Percentiles rank a stretch among this genome's conserved stretches.
phyloP scores from a whole-genome alignment of 2,113 vertebrate species.

The Pampusana beccarii region DNA sequence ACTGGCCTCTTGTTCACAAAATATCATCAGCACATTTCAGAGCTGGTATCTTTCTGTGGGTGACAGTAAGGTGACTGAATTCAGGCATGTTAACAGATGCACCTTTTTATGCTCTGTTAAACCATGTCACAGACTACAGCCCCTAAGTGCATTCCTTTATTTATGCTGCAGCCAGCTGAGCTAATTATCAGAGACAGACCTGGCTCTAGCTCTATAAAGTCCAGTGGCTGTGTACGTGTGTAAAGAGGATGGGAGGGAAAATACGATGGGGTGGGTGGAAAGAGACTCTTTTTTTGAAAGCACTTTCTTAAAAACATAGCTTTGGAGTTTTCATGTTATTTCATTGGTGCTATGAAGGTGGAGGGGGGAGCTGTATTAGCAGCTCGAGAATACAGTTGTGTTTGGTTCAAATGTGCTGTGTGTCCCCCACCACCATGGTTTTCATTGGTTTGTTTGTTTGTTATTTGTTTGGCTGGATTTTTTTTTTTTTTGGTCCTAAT shows the following conservation, averaged over 20 bases:
- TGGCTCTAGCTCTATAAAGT: slow-evolving; percentile 62
- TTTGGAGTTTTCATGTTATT: not conserved
- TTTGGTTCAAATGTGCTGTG: not conserved
- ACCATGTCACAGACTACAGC: slow-evolving; percentile 72
- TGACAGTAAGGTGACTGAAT: slow-evolving; percentile 73
- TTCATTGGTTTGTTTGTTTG: too few species aligned
- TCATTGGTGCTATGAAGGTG: not conserved
- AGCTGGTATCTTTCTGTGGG: slow-evolving; percentile 61
- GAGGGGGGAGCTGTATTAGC: not conserved
- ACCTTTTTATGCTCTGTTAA: slow-evolving; percentile 80
- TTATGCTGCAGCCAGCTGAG: slow-evolving; percentile 71
- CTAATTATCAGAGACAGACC: slow-evolving; percentile 76
- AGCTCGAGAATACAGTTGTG: not conserved
- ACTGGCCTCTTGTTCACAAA: slow-evolving; percentile 72
- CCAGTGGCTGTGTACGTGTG: not conserved
- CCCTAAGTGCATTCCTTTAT: slow-evolving; percentile 73
- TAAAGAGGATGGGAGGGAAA: not conserved
- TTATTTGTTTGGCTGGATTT: not conserved
- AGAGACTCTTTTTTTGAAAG: not conserved
- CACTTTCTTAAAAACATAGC: not conserved
- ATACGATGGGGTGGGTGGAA: not conserved
- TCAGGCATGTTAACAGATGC: slow-evolving; percentile 74
- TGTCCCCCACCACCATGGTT: too few species aligned
- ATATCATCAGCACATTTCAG: slow-evolving; percentile 55
- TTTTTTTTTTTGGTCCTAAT: not conserved